Base-by-base conservation (phyloP, 1,140 invertebrate genomes). In the Aphelinus certus region DNA sequence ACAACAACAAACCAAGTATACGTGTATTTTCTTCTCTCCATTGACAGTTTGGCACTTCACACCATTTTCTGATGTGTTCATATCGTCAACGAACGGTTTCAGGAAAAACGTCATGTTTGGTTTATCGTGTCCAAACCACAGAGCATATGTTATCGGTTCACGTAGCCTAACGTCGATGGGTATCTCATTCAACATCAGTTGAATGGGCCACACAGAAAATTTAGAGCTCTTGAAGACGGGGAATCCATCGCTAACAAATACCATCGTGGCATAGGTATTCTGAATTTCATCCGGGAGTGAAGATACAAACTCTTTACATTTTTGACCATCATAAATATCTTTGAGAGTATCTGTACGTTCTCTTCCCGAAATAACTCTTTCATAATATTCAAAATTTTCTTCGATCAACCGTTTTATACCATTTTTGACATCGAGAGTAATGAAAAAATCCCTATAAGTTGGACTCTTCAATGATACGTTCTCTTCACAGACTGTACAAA, bases 41-140 rank as follows among this genome's bases (percentile, higher is more conserved):
- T n/a, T n/a, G n/a, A n/a, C n/a, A n/a, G n/a, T n/a, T n/a, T n/a
- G n/a, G n/a, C n/a, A n/a, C n/a, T n/a, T n/a, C n/a, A n/a, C n/a
- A n/a, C n/a, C n/a, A n/a, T n/a, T n/a, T n/a, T n/a, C n/a, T n/a
- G n/a, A n/a, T n/a, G n/a, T n/a, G n/a, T n/a, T n/a, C n/a, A n/a
- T n/a, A 61, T 45, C 51, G 49, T 73, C 48, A 58, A 76, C 58
- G 42, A 71, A 60, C 3, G 71, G 60, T 62, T 71, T 53, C 46
- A 76, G 56, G 61, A 78, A 78, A 4, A 76, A 5, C 7, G 73
- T 47, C 77, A 76, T 75, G 7, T 76, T 60, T 48, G 77, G 70
- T 57, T 78, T 78, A 57, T 66, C n/a, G 62, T 71, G 73, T 0
- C 71, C 74, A 26, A 78, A 76, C 77, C 77, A 78, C 61, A 69